Evolutionary conservation across 2,113 vertebrate genomes (phyloP), one percentile per base, ranked within the genome.

Genomic region (Perca schrenkii): DNA sequence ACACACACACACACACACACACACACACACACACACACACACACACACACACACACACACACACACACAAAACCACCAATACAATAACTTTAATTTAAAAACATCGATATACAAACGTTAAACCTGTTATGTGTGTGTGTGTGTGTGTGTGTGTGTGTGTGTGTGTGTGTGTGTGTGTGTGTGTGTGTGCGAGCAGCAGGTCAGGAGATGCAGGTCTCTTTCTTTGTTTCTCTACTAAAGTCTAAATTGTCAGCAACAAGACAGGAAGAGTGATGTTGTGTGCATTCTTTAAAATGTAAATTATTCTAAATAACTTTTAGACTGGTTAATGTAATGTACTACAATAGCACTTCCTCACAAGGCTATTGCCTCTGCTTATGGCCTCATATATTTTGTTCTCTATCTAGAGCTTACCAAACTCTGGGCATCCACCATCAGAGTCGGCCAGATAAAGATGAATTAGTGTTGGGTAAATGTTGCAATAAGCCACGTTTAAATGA

Each of bases 401-500:
- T 5, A 68, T 82, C 47, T 46, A 22, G 7, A 31, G 60, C 49
- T 68, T 46, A 49, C 28, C 77, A 54, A 83, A 75, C 47, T 10
- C 71, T 6, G 8, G 16, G 36, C 43, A 69, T 70, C 53, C 19
- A 53, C 52, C 65, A 43, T 21, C 60, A 36, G 25, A 74, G 46
- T 58, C 66, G 14, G 43, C 0, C 36, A 52, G 66, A 77, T 66
- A 62, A 62, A 88, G 57, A 88, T 80, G 31, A 0, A 82, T 91
- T 87, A 36, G 65, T 28, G 71, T 21, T 67, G 46, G 61, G 81
- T 75, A 83, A 86, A 86, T 71, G 62, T 71, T 71, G 71, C 86
- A 85, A 85, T 79, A 31, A 84, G 56, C 34, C 78, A 62, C 63
- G 78, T 77, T 79, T 82, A 74, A 86, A 83, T 89, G 83, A 90